phyloP scores from a whole-genome alignment of 2,888 invertebrate species.

The Yponomeuta evonymella region DNA sequence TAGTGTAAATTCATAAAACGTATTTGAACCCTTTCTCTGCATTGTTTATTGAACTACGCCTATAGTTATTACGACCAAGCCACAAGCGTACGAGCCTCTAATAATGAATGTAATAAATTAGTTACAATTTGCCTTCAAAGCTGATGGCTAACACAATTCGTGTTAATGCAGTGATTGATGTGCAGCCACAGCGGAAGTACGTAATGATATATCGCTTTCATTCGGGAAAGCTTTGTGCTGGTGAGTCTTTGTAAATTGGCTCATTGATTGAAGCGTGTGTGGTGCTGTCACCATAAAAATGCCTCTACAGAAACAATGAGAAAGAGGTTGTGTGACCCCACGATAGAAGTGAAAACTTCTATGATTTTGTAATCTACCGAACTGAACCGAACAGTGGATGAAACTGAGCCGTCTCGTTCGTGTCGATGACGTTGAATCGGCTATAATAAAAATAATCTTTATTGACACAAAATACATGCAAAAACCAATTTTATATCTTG shows the following conservation, averaged over 20 bases:
- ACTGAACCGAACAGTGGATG: too few relatives aligned
- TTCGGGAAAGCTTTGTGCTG: neutral
- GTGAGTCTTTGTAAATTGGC: neutral
- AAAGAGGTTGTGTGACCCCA: neutral
- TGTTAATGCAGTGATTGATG: neutral
- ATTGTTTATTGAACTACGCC: too few relatives aligned
- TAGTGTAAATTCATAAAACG: too few relatives aligned
- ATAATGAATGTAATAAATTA: neutral
- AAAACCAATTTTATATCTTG: too few relatives aligned
- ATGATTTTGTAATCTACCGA: too few relatives aligned
- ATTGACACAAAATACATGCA: too few relatives aligned
- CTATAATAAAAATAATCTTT: too few relatives aligned
- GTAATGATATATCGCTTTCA: neutral
- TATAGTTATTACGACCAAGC: neutral
- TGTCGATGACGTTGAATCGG: too few relatives aligned
- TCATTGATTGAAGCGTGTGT: neutral
- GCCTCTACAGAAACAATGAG: neutral
- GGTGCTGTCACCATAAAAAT: neutral
- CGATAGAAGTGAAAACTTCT: too few relatives aligned
- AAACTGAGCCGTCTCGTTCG: too few relatives aligned
- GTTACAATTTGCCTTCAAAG: neutral
- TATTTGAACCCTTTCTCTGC: too few relatives aligned
- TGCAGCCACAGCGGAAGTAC: neutral
- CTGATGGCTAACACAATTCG: neutral
- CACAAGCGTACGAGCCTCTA: neutral